Evolutionary conservation across 1,140 invertebrate species (phyloP).

Genomic region (Neuroterus valhalla): DNA sequence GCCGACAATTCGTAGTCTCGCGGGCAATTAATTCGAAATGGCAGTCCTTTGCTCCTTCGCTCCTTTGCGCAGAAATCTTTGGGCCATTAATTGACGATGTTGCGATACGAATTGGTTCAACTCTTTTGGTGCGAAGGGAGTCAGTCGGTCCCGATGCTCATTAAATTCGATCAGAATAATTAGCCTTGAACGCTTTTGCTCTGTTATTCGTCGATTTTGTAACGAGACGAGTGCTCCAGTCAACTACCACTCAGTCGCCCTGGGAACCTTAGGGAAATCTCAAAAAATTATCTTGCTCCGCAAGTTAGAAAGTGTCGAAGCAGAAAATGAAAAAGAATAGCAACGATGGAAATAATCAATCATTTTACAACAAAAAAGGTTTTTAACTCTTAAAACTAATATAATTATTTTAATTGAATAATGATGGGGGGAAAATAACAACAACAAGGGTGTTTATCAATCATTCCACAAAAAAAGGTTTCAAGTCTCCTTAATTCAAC

Average conservation of each 20-base stretch:
- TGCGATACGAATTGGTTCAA: conserved; percentile 9
- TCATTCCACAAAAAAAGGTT: too few relatives aligned
- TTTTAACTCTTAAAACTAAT: too few relatives aligned
- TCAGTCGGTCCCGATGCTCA: background rate
- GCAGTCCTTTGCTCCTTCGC: too few relatives aligned
- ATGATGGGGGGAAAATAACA: too few relatives aligned
- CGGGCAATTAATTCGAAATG: background rate
- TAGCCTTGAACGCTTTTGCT: conserved; percentile 5
- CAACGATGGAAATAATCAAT: background rate
- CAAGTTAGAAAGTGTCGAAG: conserved; percentile 6
- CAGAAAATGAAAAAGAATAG: background rate
- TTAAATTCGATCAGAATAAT: conserved; percentile 27
- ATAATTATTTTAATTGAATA: too few relatives aligned
- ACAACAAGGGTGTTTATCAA: too few relatives aligned
- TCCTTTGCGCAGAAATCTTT: too few relatives aligned
- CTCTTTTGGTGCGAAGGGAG: background rate
- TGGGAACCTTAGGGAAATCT: background rate
- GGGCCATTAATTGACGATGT: background rate
- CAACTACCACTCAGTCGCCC: background rate
- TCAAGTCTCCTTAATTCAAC: too few relatives aligned
- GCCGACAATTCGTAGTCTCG: background rate
- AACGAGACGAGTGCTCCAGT: background rate
- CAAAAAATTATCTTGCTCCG: background rate
- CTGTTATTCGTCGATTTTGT: background rate
- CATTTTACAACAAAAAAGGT: background rate